Base-by-base conservation (phyloP, 64 coral and sea anemone genomes). In the Acropora yongei region DNA sequence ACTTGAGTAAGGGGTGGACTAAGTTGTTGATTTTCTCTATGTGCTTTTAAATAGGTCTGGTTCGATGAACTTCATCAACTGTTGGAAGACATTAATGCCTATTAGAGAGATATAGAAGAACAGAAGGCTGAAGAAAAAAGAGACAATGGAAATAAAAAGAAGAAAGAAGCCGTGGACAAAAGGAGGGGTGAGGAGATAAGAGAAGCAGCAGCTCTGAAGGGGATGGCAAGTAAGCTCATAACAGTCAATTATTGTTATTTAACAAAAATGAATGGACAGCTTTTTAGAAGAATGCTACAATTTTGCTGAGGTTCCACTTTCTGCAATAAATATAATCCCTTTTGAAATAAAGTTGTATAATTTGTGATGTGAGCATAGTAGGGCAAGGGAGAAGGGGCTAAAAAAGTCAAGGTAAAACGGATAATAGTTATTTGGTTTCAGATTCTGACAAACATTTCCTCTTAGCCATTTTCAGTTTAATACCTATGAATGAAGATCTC, bases 101-200 rank as follows among this genome's bases (percentile, higher is more conserved):
- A 55, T 55, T 9, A 55, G 51, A 55, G 51, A 55, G 51, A 55
- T 55, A 55, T 55, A 0, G 51, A 63, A 63, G 58, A 63, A 63
- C 58, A 63, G 58, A 63, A 63, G 58, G 58, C 10, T 63, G 58
- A 8, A 63, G 58, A 63, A 63, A 63, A 63, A 12, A 63, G 58
- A 63, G 58, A 63, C 8, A 63, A 63, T 2, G 58, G 58, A 63
- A 63, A 63, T 63, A 63, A 63, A 63, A 63, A 63, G 58, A 10
- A 63, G 44, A 87, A 87, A 87, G 84, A 69, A 74, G 65, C 68
- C 12, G 48, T 73, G 68, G 68, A 87, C 66, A 87, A 47, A 51
- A 87, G 40, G 19, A 74, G 74, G 73, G 63, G 30, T 44, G 63
- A 87, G 0, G 30, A 30, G 30, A 30, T 30, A 0, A 30, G 30